Evolutionary conservation across 2,797 vertebrate genomes (phyloP).

Genomic region (Tokudaia muenninki): DNA sequence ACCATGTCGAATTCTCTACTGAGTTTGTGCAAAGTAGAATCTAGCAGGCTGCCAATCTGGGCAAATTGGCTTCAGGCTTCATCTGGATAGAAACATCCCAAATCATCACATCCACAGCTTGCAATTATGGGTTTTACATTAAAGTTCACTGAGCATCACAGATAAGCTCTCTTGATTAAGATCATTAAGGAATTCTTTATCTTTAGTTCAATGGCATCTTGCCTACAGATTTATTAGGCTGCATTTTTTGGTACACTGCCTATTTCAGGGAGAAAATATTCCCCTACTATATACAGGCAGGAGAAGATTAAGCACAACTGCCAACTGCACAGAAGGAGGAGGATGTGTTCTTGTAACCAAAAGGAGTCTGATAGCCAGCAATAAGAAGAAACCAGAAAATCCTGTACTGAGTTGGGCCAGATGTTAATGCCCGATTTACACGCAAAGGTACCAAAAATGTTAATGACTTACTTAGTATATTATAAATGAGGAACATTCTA

Average conservation of each 20-base stretch:
- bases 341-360: slow-evolving; percentile 13
- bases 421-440: neutral
- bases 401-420: neutral
- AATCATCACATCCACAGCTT: slow-evolving; percentile 53
- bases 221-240: slow-evolving; percentile 76
- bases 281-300: slow-evolving; percentile 21
- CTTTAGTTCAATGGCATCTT: slow-evolving; percentile 69
- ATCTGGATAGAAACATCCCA: slow-evolving; percentile 20
- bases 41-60: neutral
- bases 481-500: neutral
- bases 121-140: slow-evolving; percentile 61
- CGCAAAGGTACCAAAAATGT: neutral
- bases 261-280: slow-evolving; percentile 70
- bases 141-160: slow-evolving; percentile 73
- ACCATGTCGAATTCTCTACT: neutral
- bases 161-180: slow-evolving; percentile 76
- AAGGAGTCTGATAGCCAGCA: slow-evolving; percentile 34
- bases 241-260: slow-evolving; percentile 60
- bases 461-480: neutral
- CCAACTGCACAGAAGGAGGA: slow-evolving; percentile 58
- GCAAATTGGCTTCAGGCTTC: slow-evolving; percentile 33
- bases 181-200: slow-evolving; percentile 78
- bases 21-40: slow-evolving; percentile 10
- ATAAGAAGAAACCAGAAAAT: slow-evolving; percentile 21
- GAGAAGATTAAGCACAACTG: slow-evolving; percentile 58